These are phyloP conservation scores for Cacatua alba DNA, from an alignment of 2,113 vertebrate genomes.

Conservation along the genomic window DNA sequence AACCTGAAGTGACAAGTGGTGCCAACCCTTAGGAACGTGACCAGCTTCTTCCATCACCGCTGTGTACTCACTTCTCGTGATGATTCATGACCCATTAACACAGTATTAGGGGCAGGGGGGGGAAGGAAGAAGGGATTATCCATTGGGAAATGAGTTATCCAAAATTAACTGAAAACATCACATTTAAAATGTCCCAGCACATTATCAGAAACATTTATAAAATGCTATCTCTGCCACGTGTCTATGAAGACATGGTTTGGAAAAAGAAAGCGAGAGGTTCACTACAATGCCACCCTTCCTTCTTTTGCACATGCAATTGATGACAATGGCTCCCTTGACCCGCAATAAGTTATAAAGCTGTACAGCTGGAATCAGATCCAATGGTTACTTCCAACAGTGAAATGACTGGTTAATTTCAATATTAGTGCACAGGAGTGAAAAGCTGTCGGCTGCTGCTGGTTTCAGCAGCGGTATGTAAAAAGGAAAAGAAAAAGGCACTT, in stretches of 20 bases:
- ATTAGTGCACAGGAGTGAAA: conserved; percentile 48
- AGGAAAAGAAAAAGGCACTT: conserved; percentile 86
- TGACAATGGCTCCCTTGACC: background rate
- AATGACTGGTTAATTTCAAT: conserved; percentile 32
- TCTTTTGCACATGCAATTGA: background rate
- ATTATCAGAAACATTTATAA: conserved; percentile 52
- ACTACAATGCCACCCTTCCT: background rate
- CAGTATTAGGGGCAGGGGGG: background rate
- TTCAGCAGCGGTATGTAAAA: conserved; percentile 38
- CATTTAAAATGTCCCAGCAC: conserved; percentile 59
- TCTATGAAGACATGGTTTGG: background rate
- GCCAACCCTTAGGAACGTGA: conserved; percentile 8
- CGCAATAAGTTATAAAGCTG: background rate
- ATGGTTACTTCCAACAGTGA: background rate
- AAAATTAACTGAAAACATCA: conserved; percentile 49
- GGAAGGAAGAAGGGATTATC: background rate
- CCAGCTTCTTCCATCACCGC: conserved; percentile 23
- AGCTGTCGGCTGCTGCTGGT: conserved; percentile 30
- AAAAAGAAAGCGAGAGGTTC: background rate
- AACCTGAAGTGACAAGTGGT: conserved; percentile 60
- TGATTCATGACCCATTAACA: background rate
- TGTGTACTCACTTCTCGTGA: conserved; percentile 4
- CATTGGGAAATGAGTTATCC: background rate
- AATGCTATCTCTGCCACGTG: conserved; percentile 6
- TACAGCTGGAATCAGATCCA: conserved; percentile 6